phyloP scores from a whole-genome alignment of 2,113 vertebrate species.

The Gymnocephalus cernua region DNA sequence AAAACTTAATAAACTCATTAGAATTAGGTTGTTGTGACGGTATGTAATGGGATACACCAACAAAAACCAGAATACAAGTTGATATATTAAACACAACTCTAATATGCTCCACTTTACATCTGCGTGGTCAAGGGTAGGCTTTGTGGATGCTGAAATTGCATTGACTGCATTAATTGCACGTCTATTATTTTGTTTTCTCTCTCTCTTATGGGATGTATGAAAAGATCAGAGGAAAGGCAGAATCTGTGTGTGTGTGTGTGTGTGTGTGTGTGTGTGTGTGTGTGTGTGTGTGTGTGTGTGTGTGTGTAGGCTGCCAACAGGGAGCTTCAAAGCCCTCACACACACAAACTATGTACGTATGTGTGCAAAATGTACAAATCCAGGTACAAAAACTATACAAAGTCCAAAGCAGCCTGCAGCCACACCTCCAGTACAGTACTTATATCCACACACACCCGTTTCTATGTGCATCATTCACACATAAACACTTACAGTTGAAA shows the following conservation, averaged over 20 bases:
- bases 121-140: slow-evolving; percentile 17
- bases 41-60: background rate
- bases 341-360: background rate
- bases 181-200: slow-evolving; percentile 55
- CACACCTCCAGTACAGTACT: background rate
- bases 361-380: slow-evolving; percentile 14
- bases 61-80: background rate
- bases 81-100: background rate
- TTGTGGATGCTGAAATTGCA: slow-evolving; percentile 27
- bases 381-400: slow-evolving; percentile 21
- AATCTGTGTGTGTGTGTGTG: slow-evolving; percentile 34
- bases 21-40: background rate
- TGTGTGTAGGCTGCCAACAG: background rate
- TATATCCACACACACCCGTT: background rate
- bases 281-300: slow-evolving; percentile 7
- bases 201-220: slow-evolving; percentile 41
- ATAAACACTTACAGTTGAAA: slow-evolving; percentile 6
- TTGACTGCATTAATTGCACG: slow-evolving; percentile 38
- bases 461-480: background rate
- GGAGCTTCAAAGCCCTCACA: slow-evolving; percentile 11
- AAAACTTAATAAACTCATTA: background rate
- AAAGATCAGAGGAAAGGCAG: slow-evolving; percentile 58
- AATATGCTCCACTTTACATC: slow-evolving; percentile 15
- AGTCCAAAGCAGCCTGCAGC: background rate
- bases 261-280: slow-evolving; percentile 8